phyloP scores from a whole-genome alignment of 2,888 invertebrate genomes.

The Miltochrista miniata region DNA sequence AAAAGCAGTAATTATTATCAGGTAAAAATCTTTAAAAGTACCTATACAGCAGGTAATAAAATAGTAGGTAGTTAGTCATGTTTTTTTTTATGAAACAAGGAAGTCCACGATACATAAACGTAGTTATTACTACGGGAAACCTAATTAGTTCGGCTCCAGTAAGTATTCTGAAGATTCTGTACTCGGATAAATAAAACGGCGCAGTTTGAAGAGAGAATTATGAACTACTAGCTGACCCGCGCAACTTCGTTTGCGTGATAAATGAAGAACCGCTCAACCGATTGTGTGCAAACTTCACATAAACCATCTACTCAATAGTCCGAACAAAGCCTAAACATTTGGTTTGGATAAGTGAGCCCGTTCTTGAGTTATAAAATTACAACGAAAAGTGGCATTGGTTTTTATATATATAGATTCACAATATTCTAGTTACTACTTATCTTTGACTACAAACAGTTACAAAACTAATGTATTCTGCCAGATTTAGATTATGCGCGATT shows the following conservation, averaged over 20 bases:
- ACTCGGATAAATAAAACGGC: constrained; percentile 34
- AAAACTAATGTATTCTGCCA: constrained; percentile 22
- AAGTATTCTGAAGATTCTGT: constrained; percentile 34
- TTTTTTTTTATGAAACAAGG: constrained; percentile 10
- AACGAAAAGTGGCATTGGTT: no score
- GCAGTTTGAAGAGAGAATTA: not conserved
- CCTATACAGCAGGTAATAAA: not conserved
- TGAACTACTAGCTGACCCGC: no score
- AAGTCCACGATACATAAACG: constrained; percentile 3
- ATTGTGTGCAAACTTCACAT: no score
- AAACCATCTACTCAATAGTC: no score
- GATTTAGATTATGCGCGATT: constrained; percentile 21
- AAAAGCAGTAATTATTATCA: not conserved
- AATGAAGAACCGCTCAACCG: no score
- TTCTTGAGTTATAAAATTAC: no score
- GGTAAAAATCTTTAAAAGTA: not conserved
- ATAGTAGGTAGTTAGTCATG: not conserved
- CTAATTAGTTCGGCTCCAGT: constrained; percentile 40
- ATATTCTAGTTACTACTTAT: constrained; percentile 18
- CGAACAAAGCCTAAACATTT: no score
- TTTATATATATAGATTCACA: no score
- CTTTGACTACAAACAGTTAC: constrained; percentile 22
- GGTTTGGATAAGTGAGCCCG: no score
- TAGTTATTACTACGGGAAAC: constrained; percentile 25
- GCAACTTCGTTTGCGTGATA: no score